Percentiles rank a stretch among this genome's conserved stretches.
Conservation (phyloP, 2,888 invertebrate species). For the Folsomia candida region DNA sequence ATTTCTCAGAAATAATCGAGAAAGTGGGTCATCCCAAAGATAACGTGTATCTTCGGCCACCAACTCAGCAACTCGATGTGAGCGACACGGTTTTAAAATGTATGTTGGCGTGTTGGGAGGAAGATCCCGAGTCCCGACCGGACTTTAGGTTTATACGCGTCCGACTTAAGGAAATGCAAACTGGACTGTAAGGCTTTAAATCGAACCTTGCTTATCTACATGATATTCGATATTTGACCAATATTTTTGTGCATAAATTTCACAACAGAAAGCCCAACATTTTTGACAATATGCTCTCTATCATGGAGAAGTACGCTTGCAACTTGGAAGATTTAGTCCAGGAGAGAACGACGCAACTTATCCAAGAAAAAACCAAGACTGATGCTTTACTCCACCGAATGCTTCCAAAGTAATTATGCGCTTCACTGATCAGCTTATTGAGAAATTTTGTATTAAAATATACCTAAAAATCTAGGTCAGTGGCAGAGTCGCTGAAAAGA, state of each 20-base stretch:
- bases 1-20: slow-evolving; percentile 41
- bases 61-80: slow-evolving; percentile 51
- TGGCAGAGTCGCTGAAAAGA: slow-evolving; percentile 74
- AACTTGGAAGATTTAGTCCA: slow-evolving; percentile 80
- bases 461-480: slow-evolving; percentile 60
- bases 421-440: too few relatives aligned
- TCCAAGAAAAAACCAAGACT: slow-evolving; percentile 80
- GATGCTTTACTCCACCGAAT: slow-evolving; percentile 79
- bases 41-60: slow-evolving; percentile 33
- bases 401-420: slow-evolving; percentile 69
- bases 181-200: slow-evolving; percentile 84
- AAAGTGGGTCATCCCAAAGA: slow-evolving; percentile 34
- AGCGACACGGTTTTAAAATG: slow-evolving; percentile 55
- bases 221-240: not conserved
- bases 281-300: slow-evolving; percentile 83
- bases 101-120: slow-evolving; percentile 70
- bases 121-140: slow-evolving; percentile 74
- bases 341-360: slow-evolving; percentile 74
- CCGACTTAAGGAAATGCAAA: slow-evolving; percentile 77
- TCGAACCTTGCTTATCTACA: too few relatives aligned
- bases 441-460: not conserved
- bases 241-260: not conserved
- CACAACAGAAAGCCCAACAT: slow-evolving; percentile 71
- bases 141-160: slow-evolving; percentile 74
- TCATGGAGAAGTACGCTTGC: slow-evolving; percentile 88